Base-by-base conservation (phyloP, 2,888 invertebrate genomes). In the Gryllus longicercus region DNA sequence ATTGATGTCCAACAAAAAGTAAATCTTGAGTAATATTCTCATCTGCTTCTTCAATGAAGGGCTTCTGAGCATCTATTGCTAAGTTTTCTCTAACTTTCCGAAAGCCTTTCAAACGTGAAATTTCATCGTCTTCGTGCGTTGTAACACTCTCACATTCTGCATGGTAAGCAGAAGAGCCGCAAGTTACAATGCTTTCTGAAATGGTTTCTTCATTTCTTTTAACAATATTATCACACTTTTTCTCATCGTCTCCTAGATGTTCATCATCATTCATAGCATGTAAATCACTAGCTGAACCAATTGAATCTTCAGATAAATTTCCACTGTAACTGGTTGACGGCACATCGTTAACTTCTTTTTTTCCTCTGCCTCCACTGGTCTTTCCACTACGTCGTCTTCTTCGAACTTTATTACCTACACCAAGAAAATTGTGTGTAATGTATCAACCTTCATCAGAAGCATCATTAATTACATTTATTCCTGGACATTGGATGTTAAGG, bases 141-240 rank as follows among this genome's bases (percentile, higher is more conserved):
- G 91, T 90, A 82, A 93, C 91, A 81, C 92, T 92, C 84, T 93
- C 93, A 83, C 92, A 92, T 85, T 93, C 93, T 0, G 92, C 93
- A 84, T 93, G 92, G 84, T 93, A 93, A 2, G 92, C 92, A 2
- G 92, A 92, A 4, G 92, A 92, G 10, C 91, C 91, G 83, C 92
- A 92, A 0, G 92, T 92, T 84, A 91, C 88, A 16, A 92, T 83
- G 74, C 84, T 92, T 91, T 80, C 91, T 90, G 14, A 91, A 89
- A 82, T 51, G 16, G 81, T 82, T 76, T 81, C 80, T 49, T 81
- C 81, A 51, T 81, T 79, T 18, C 1, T 90, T 91, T 83, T 82
- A 84, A 91, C 90, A 83, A 90, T 88, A 83, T 85, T 83, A 51
- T 83, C 85, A 81, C 84, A 87, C 84, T 84, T 89, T 88, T 79